Evolutionary conservation across 35 echinoderm and acorn worm genomes (phyloP), one percentile per base, ranked within the genome.

Genomic region (Heliocidaris tuberculata): DNA sequence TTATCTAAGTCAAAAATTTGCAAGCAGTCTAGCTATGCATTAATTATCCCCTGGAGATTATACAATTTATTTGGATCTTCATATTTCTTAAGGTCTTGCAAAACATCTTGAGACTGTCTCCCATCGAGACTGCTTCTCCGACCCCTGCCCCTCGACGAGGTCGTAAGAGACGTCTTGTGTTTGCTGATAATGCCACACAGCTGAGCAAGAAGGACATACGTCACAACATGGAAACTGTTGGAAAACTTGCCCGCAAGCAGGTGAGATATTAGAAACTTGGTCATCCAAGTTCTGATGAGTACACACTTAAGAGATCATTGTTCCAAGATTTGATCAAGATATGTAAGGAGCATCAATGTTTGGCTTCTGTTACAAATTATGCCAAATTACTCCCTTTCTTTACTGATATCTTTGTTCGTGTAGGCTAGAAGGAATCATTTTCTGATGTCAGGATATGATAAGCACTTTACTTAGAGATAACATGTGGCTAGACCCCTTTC

Each of bases 121-220:
- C 94, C 11, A 85, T 95, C 19, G 94, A 95, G 30, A 7, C 86
- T 21, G 86, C 86, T 48, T n/a, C 48, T 4, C 86, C 94, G 4
- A 56, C n/a, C 30, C 94, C 94, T 24, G 48, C 29, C 42, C 65
- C 32, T 31, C 94, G 94, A 30, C 21, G 86, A 19, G 94, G 94
- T 15, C 86, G 56, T n/a, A 95, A 95, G 86, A 32, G 94, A 16
- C 85, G 94, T 50, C 94, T 95, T 31, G 94, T 95, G 86, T 95
- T 95, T 90, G 94, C 94, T 31, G 94, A 95, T 90, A 31, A 50
- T 9, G 15, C 70, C n/a, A 50, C 86, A 6, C 86, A 95, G 52
- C 49, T 95, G 48, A 95, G 94, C 48, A 95, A 95, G 70, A 88
- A 95, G 48, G 94, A 95, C 86, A 95, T 95, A 32, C 48, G 94